Percentiles rank a stretch among this genome's conserved stretches.
Conservation (phyloP, 1,140 invertebrate genomes). For the Goniozus legneri region DNA sequence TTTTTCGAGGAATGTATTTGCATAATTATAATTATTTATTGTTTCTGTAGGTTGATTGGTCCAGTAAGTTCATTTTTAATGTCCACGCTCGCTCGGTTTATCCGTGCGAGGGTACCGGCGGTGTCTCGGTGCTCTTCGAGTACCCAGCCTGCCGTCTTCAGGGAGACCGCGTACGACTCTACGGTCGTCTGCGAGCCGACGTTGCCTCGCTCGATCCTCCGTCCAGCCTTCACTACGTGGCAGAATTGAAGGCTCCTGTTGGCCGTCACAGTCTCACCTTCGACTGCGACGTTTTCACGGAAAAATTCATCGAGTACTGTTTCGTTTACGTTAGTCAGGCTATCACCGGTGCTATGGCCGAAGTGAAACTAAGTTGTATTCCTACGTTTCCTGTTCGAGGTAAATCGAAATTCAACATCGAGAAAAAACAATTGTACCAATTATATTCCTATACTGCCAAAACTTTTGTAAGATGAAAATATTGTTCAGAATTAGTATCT, state of each 20-base stretch:
- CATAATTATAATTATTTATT: not conserved
- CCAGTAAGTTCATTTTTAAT: conserved; percentile 76
- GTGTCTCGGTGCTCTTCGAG: conserved; percentile 72
- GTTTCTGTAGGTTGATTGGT: conserved; percentile 69
- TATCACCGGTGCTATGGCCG: conserved; percentile 74
- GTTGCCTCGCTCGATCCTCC: conserved; percentile 62
- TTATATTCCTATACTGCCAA: no score
- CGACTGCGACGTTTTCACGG: conserved; percentile 77
- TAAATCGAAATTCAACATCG: conserved; percentile 35
- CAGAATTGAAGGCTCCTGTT: conserved; percentile 56
- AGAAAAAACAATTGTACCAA: conserved; percentile 1
- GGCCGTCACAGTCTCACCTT: conserved; percentile 73
- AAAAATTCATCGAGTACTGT: conserved; percentile 79
- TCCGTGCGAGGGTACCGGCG: conserved; percentile 68
- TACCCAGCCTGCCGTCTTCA: conserved; percentile 76
- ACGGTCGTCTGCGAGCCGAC: conserved; percentile 64
- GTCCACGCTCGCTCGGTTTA: conserved; percentile 76
- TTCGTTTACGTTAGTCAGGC: conserved; percentile 82
- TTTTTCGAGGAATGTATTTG: no score
- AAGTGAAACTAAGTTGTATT: conserved; percentile 76
- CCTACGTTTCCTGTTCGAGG: conserved; percentile 75
- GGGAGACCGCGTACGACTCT: conserved; percentile 72
- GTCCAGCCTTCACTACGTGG: conserved; percentile 45
- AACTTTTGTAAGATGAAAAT: no score
- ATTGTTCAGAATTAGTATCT: no score